These are phyloP conservation scores for Sminthopsis crassicaudata DNA, from an alignment of 2,113 vertebrate genomes.

Conservation along the genomic window DNA sequence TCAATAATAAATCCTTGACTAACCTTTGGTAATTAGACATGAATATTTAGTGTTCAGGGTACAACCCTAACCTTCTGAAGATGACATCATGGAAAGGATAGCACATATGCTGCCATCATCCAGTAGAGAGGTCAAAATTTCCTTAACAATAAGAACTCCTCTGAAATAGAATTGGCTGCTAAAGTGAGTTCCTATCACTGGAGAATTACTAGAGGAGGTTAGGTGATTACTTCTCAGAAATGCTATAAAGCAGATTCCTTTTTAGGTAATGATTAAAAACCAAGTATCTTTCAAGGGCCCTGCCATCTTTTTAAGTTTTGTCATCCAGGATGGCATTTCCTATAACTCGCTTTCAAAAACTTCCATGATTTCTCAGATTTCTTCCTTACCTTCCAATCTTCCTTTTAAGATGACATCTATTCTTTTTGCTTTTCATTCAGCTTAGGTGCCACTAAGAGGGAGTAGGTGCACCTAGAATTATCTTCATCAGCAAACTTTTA, in stretches of 20 bases:
- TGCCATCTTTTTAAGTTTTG: not conserved
- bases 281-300: not conserved
- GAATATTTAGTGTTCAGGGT: not conserved
- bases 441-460: not conserved
- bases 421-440: slow-evolving; percentile 27
- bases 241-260: not conserved
- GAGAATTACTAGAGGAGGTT: not conserved
- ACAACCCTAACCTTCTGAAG: not conserved
- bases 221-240: not conserved
- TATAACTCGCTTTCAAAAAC: not conserved
- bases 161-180: not conserved
- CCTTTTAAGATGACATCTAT: slow-evolving; percentile 32
- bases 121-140: not conserved
- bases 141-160: not conserved
- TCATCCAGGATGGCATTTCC: not conserved
- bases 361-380: not conserved
- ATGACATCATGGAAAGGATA: not conserved
- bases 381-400: slow-evolving; percentile 19
- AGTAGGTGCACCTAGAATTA: not conserved
- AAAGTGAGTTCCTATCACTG: not conserved
- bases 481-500: not conserved
- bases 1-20: not conserved
- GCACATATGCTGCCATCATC: not conserved
- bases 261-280: not conserved
- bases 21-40: not conserved